Evolutionary conservation across 2,113 vertebrate species (phyloP).

Genomic region (Laterallus jamaicensis): DNA sequence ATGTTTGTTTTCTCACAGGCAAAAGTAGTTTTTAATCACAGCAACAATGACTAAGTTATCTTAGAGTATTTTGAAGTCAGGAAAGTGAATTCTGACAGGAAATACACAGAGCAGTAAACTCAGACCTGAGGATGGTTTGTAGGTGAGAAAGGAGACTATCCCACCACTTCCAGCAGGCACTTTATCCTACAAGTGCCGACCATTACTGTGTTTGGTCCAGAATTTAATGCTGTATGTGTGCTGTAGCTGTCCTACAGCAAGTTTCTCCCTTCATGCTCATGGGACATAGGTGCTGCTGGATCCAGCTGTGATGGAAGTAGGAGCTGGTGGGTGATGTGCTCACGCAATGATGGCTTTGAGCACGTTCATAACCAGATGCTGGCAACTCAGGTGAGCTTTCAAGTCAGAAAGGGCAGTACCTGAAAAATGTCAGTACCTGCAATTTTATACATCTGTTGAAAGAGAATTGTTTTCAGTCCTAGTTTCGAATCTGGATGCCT

Average conservation of each 20-base stretch:
- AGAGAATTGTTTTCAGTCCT: background rate
- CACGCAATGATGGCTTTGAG: background rate
- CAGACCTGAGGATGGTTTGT: background rate
- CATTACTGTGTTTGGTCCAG: fast-evolving
- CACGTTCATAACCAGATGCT: background rate
- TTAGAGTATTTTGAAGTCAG: background rate
- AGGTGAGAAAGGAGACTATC: fast-evolving
- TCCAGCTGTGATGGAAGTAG: too few species aligned
- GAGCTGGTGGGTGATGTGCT: background rate
- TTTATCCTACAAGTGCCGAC: fast-evolving
- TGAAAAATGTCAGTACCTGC: background rate
- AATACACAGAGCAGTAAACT: fast-evolving
- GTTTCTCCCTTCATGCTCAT: background rate
- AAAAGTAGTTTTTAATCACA: background rate
- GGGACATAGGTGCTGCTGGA: background rate
- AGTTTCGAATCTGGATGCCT: background rate
- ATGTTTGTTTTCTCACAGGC: background rate
- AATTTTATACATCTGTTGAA: background rate
- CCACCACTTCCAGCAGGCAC: background rate
- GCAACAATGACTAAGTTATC: background rate
- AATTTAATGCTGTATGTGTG: fast-evolving
- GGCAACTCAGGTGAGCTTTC: background rate
- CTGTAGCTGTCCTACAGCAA: background rate
- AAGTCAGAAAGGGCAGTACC: background rate
- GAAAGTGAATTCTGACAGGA: background rate